These are phyloP conservation scores for Rhinatrema bivittatum DNA, from an alignment of 2,797 vertebrate genomes.

Conservation along the genomic window DNA sequence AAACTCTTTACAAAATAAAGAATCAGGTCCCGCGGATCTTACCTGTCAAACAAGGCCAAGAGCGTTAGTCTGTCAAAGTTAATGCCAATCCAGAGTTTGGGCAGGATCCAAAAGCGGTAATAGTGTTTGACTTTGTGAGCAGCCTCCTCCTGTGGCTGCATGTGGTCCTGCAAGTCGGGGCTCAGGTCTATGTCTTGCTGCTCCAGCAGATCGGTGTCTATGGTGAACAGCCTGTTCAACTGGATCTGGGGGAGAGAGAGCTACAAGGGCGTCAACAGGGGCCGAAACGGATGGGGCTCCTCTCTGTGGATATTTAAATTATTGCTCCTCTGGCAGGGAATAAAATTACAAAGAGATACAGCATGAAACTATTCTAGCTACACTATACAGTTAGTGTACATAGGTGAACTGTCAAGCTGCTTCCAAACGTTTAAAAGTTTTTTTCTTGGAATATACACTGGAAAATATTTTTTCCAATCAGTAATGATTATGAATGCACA, in stretches of 20 bases:
- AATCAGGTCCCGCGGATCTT: too few species aligned
- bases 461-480: too few species aligned
- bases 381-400: too few species aligned
- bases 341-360: too few species aligned
- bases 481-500: background rate
- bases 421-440: too few species aligned
- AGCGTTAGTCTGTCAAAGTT: slow-evolving; percentile 96
- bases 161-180: slow-evolving; percentile 85
- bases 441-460: too few species aligned
- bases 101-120: slow-evolving; percentile 92
- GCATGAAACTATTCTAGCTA: too few species aligned
- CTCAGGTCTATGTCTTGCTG: slow-evolving; percentile 90
- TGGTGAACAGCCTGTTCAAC: slow-evolving; percentile 88
- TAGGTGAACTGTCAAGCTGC: too few species aligned
- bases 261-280: slow-evolving; percentile 58
- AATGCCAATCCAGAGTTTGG: slow-evolving; percentile 90
- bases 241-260: slow-evolving; percentile 91
- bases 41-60: slow-evolving; percentile 95
- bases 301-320: too few species aligned
- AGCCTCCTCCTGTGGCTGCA: slow-evolving; percentile 74
- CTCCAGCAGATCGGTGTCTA: slow-evolving; percentile 91
- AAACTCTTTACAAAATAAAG: too few species aligned
- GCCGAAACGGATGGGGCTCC: too few species aligned
- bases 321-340: too few species aligned
- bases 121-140: slow-evolving; percentile 85